Evolutionary conservation across 2,113 vertebrate species (phyloP), one percentile per base, ranked within the genome.

Genomic region (Dipodomys spectabilis): DNA sequence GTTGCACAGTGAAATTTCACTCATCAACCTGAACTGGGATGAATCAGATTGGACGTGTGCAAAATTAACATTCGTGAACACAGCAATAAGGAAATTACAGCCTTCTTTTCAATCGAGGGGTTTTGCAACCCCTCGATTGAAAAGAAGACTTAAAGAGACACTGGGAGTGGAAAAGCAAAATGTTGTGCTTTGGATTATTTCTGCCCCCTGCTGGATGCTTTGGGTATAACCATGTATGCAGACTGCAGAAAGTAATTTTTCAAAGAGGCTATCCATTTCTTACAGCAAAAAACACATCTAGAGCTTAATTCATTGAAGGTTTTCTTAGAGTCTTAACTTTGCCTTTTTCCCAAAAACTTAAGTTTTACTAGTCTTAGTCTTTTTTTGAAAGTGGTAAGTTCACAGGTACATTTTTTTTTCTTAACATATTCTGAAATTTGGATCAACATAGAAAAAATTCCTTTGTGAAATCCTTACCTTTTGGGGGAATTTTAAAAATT

Each of bases 171-270:
- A 78, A 88, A 88, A 88, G 49, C 28, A 4, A 53, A 84, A 45
- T 71, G 90, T 74, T 79, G 30, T 90, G 6, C 0, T 83, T 69
- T 71, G 95, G 95, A 22, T 49, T 22, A 4, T 82, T 91, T 95
- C 98, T 98, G 98, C 98, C 97, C 98, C 97, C 98, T 98, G 80
- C 97, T 94, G 98, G 98, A 95, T 82, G 30, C 64, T 1, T 64
- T 1, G 72, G 80, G 86, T 86, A 96, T 12, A 67, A 27, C 90
- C 86, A 19, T 28, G 1, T 69, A 28, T 79, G 80, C 60, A 12
- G 74, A 18, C 53, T 74, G 75, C 13, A 77, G 23, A 44, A 95
- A 90, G 53, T 74, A 9, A 39, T 86, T 79, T 92, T 72, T 87
- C 65, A 68, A 86, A 74, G 39, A 77, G 87, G 53, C 49, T 87